These are phyloP conservation scores for Cephus spinipes DNA, from an alignment of 2,888 invertebrate genomes.

Conservation along the genomic window DNA sequence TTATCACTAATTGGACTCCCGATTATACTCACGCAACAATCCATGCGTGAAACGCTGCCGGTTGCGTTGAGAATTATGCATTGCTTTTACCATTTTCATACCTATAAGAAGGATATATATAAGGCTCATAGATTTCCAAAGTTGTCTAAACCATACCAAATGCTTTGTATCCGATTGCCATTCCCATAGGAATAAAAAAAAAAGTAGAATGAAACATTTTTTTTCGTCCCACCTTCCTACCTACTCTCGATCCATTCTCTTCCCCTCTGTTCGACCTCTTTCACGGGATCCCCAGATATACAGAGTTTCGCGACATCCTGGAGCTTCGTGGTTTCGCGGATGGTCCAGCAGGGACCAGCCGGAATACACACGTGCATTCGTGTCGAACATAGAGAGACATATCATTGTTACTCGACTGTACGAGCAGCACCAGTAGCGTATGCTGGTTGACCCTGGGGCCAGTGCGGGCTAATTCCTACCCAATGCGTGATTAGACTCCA, in stretches of 20 bases:
- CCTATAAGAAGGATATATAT: background rate
- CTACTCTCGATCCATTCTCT: slow-evolving; percentile 9
- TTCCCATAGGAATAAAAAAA: background rate
- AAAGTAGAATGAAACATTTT: background rate
- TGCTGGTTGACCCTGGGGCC: slow-evolving; percentile 37
- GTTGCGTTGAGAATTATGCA: slow-evolving; percentile 46
- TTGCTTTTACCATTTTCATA: slow-evolving; percentile 27
- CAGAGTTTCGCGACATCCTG: background rate
- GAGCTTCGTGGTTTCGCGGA: slow-evolving; percentile 15
- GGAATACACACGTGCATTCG: slow-evolving; percentile 32
- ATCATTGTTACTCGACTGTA: slow-evolving; percentile 41
- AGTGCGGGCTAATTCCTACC: slow-evolving; percentile 49
- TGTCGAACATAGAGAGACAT: slow-evolving; percentile 47
- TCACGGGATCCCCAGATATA: background rate
- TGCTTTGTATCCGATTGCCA: background rate
- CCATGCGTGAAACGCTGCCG: slow-evolving; percentile 41
- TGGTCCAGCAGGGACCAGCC: slow-evolving; percentile 26
- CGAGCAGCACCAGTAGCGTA: background rate
- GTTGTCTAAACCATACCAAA: background rate
- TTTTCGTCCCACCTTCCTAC: slow-evolving; percentile 25
- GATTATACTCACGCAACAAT: slow-evolving; percentile 46
- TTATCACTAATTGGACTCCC: slow-evolving; percentile 61
- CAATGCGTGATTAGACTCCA: slow-evolving; percentile 61
- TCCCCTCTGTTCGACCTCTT: background rate
- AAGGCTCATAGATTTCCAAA: background rate